Evolutionary conservation across 2,113 vertebrate genomes (phyloP), one percentile per base, ranked within the genome.

Genomic region (Pelmatolapia mariae): DNA sequence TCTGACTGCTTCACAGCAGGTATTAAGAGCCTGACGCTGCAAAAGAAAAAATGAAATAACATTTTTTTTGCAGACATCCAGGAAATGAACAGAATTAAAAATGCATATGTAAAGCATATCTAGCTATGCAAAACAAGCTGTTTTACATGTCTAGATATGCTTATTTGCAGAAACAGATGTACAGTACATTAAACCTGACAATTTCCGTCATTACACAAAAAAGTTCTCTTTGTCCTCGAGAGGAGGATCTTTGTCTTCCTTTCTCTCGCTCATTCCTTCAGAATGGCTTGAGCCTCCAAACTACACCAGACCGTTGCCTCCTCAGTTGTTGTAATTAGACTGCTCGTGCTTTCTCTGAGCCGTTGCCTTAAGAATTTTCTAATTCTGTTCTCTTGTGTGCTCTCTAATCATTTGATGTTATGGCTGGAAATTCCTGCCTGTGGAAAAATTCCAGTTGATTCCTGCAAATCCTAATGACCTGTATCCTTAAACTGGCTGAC

Each of bases 1-100:
- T 57, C 80, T 78, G 83, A 86, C 80, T n/a, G 81, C 50, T 29
- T 90, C 90, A 53, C 90, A 89, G 86, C 83, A 87, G 90, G 90
- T 80, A 88, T 89, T 87, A 90, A 86, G 10, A 81, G 26, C 9
- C 18, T 47, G 68, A 54, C 5, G 57, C 5, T 52, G 22, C 73
- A 81, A 45, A 54, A 81, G 80, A 45, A 80, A 45, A 80, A 40
- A 66, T n/a, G 4, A 68, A 40, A 68, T 8, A 11, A 22, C 0
- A 1, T 2, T 24, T 0, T 1, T 31, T 61, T 66, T n/a, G 80
- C 8, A 2, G 26, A 50, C 79, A 63, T 57, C 22, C 22, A 53
- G 8, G 4, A 13, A 43, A 26, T 80, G 19, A 50, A 63, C 19
- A 8, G 6, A 59, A 22, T 73, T 40, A 71, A 45, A 73, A 73